A percentile compares a stretch with the other conserved stretches of the same genome.
Conservation (phyloP, 2,888 invertebrate species). For the Miltochrista miniata region DNA sequence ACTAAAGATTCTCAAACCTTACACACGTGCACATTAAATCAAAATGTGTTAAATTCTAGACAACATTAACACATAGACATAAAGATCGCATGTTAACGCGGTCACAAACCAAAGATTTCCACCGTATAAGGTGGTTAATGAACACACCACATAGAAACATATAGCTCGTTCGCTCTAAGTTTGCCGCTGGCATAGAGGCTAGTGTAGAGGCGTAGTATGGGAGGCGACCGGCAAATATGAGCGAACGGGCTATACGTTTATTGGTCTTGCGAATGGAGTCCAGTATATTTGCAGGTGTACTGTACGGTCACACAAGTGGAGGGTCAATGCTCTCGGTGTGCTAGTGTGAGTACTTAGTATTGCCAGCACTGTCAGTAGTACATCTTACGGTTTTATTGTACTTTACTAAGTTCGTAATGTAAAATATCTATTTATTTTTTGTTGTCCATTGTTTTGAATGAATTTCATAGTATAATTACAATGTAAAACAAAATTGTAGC, state of each 20-base stretch:
- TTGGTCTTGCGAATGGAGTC: slow-evolving; percentile 60
- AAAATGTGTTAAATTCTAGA: slow-evolving; percentile 23
- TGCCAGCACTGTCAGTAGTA: slow-evolving; percentile 1
- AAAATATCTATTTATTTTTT: neutral
- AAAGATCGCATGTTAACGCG: slow-evolving; percentile 33
- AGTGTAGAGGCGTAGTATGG: too few species aligned
- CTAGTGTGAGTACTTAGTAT: slow-evolving; percentile 35
- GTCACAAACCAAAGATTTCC: slow-evolving; percentile 43
- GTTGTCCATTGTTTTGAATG: too few species aligned
- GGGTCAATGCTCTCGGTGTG: slow-evolving; percentile 69
- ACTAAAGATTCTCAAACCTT: neutral
- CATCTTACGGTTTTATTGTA: neutral
- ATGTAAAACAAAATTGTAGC: too few species aligned
- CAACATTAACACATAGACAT: slow-evolving; percentile 33
- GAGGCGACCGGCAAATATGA: too few species aligned
- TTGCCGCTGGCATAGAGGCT: too few species aligned
- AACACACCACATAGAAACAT: slow-evolving; percentile 49
- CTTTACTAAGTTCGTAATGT: neutral
- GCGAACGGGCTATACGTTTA: slow-evolving; percentile 47
- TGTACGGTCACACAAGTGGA: slow-evolving; percentile 66
- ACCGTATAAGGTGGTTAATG: slow-evolving; percentile 53
- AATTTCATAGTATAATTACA: too few species aligned
- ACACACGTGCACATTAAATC: slow-evolving; percentile 4
- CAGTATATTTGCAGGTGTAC: slow-evolving; percentile 75
- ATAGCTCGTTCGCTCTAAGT: too few species aligned